These are phyloP conservation scores for Aphelocoma californica DNA, from an alignment of 2,797 vertebrate species.

Conservation along the genomic window DNA sequence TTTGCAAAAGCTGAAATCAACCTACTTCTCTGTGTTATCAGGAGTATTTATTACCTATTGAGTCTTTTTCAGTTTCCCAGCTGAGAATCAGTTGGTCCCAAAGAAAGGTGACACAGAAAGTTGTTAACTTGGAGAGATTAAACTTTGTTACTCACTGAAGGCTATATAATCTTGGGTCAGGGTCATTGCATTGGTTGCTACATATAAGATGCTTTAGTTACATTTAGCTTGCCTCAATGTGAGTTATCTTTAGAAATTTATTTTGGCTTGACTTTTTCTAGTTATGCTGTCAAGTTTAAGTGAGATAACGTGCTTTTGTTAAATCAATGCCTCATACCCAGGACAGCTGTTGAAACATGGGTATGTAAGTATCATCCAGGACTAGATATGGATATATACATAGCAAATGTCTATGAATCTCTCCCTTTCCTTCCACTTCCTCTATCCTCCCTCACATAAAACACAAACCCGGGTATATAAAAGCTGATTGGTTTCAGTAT, in stretches of 20 bases:
- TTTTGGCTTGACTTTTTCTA: background rate
- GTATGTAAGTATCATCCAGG: background rate
- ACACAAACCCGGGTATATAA: background rate
- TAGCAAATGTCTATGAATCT: background rate
- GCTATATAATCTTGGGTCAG: background rate
- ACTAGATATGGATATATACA: background rate
- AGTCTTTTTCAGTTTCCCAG: background rate
- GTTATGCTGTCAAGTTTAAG: background rate
- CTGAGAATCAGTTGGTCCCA: background rate
- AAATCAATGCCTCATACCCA: background rate
- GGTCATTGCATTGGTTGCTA: background rate
- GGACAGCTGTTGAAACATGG: background rate
- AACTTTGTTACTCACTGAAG: background rate
- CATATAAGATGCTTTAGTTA: background rate
- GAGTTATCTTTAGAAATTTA: slow-evolving; percentile 6
- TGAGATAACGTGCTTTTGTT: background rate
- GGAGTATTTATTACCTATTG: background rate
- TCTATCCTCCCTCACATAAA: background rate
- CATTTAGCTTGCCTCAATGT: background rate
- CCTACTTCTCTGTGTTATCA: background rate
- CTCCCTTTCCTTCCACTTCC: background rate
- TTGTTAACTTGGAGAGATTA: background rate
- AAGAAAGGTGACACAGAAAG: background rate
- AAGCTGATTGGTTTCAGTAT: background rate
- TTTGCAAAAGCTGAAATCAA: background rate